Percentiles rank a stretch among this genome's conserved stretches.
Conservation (phyloP, 2,888 invertebrate species). For the Drosophila koepferae region DNA sequence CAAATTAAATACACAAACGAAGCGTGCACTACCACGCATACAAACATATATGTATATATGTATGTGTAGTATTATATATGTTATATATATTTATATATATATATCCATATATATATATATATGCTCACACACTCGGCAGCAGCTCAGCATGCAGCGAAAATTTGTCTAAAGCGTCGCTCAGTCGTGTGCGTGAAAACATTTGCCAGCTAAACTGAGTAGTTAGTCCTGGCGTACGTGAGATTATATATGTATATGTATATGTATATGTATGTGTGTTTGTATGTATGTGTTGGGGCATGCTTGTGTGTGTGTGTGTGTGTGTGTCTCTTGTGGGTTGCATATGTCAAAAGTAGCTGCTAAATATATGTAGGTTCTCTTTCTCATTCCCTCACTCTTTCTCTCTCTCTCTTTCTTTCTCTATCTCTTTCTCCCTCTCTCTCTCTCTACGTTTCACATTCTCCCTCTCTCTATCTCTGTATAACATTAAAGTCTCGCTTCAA, state of each 20-base stretch:
- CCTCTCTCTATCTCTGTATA: too few species aligned
- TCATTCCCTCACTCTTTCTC: too few species aligned
- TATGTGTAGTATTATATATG: background rate
- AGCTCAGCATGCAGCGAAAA: constrained; percentile 59
- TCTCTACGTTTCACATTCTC: too few species aligned
- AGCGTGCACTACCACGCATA: constrained; percentile 48
- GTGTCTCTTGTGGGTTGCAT: background rate
- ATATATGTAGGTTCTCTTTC: background rate
- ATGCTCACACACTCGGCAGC: constrained; percentile 1
- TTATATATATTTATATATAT: background rate
- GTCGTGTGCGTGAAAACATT: constrained; percentile 54
- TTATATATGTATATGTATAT: background rate
- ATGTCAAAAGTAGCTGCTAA: constrained; percentile 5
- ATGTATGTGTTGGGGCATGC: background rate
- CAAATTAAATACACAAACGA: constrained; percentile 76
- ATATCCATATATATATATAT: background rate
- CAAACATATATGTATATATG: constrained; percentile 3
- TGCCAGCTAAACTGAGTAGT: constrained; percentile 40
- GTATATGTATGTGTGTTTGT: background rate
- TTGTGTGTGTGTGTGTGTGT: constrained; percentile 1
- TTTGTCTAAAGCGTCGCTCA: constrained; percentile 49
- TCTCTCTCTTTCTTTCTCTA: too few species aligned
- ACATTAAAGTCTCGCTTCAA: background rate
- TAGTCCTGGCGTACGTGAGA: constrained; percentile 15
- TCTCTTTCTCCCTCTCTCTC: too few species aligned